Percentiles rank a stretch among this genome's conserved stretches.
Conservation (phyloP, 2,888 invertebrate species). For the Blomia tropicalis region DNA sequence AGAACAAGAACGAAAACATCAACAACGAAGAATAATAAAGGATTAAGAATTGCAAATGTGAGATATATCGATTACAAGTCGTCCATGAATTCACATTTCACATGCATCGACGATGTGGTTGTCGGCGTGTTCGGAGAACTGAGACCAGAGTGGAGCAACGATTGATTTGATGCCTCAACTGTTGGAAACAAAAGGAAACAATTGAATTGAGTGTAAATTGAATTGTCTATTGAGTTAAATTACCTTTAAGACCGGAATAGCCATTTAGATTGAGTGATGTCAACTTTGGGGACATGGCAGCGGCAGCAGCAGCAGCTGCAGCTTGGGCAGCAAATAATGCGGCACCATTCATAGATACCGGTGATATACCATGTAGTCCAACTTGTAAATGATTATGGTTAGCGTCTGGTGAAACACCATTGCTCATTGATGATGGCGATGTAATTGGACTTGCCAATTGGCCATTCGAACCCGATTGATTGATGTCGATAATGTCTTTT, state of each 20-base stretch:
- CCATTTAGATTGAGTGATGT: neutral
- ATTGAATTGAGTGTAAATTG: neutral
- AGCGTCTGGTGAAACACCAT: neutral
- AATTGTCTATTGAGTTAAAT: neutral
- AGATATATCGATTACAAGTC: slow-evolving; percentile 4
- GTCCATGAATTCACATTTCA: slow-evolving; percentile 6
- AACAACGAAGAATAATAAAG: no score
- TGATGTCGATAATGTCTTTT: slow-evolving; percentile 86
- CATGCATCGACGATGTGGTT: neutral
- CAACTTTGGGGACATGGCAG: neutral
- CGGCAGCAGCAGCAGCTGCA: neutral
- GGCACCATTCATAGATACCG: neutral
- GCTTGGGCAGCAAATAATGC: no score
- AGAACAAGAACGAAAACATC: no score
- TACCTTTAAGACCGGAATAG: slow-evolving; percentile 1
- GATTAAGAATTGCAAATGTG: no score
- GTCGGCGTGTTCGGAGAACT: neutral
- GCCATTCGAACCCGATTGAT: neutral
- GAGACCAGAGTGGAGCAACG: neutral
- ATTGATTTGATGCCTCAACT: neutral
- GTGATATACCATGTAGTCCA: neutral
- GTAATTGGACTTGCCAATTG: no score
- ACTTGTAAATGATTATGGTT: slow-evolving; percentile 5
- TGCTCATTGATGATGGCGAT: no score
- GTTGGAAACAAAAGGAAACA: neutral